phyloP scores from a whole-genome alignment of 2,888 invertebrate species.

The Ellobium chinense region DNA sequence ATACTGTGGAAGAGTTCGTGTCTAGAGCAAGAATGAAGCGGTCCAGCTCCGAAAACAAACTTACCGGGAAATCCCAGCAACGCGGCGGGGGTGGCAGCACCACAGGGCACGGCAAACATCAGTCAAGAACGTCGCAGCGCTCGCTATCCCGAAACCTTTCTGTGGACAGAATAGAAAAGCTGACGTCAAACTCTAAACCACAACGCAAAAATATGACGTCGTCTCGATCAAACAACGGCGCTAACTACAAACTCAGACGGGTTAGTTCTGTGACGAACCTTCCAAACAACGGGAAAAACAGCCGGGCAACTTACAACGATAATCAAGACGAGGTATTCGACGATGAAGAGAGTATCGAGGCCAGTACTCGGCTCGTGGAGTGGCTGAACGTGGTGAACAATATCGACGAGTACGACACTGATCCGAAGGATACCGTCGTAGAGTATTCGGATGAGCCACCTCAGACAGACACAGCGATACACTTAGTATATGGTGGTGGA shows the following conservation, averaged over 20 bases:
- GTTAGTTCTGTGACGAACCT: conserved; percentile 41
- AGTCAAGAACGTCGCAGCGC: not conserved
- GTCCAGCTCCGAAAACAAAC: conserved; percentile 49
- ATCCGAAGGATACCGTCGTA: conserved; percentile 53
- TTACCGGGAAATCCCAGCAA: conserved; percentile 19
- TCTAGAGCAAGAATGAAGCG: conserved; percentile 26
- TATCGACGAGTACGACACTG: conserved; percentile 49
- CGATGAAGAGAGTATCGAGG: conserved; percentile 41
- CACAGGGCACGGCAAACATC: not conserved
- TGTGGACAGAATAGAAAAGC: conserved; percentile 28
- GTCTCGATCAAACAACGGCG: not conserved
- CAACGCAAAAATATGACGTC: not conserved
- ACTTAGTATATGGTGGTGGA: conserved; percentile 61
- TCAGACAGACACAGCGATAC: conserved; percentile 65
- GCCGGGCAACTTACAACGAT: not conserved
- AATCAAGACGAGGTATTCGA: not conserved
- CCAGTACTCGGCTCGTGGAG: conserved; percentile 45
- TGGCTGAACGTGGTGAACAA: conserved; percentile 54
- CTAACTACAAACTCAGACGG: conserved; percentile 13
- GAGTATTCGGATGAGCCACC: conserved; percentile 58
- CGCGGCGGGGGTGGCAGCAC: not conserved
- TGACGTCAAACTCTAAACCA: not conserved
- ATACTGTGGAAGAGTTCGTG: not conserved
- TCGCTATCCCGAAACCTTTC: conserved; percentile 36
- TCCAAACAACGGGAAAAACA: conserved; percentile 16